These are phyloP conservation scores for Ptychobarbus kaznakovi DNA, from an alignment of 2,797 vertebrate genomes.

Conservation along the genomic window DNA sequence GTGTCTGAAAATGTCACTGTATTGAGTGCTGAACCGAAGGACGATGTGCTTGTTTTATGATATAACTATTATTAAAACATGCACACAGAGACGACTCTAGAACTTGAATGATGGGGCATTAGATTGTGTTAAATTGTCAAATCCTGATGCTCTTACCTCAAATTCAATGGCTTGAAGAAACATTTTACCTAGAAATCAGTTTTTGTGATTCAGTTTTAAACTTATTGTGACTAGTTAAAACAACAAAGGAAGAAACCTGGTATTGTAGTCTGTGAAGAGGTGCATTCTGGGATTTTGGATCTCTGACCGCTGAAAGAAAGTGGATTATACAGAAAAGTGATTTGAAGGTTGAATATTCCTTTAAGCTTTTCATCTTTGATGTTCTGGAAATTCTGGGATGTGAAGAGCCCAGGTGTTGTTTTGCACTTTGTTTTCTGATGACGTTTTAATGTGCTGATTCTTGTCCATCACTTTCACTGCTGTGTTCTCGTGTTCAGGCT, in stretches of 20 bases:
- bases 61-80: constrained; percentile 1
- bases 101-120: constrained; percentile 27
- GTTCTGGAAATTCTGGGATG: constrained; percentile 8
- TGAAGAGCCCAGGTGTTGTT: constrained; percentile 4
- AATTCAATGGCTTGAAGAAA: not conserved
- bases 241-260: not conserved
- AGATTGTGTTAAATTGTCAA: not conserved
- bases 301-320: not conserved
- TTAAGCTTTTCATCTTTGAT: not conserved
- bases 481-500: constrained; percentile 35
- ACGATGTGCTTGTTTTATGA: not conserved
- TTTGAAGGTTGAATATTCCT: not conserved
- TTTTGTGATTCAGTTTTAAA: constrained; percentile 3
- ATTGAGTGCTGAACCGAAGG: constrained; percentile 9
- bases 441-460: constrained; percentile 34
- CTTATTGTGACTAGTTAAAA: not conserved
- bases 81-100: not conserved
- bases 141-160: not conserved
- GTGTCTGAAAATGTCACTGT: not conserved
- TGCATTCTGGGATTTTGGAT: not conserved
- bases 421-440: constrained; percentile 50
- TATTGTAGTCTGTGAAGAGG: not conserved
- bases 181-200: constrained; percentile 8
- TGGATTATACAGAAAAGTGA: constrained; percentile 8
- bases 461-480: not conserved